These are phyloP conservation scores for Leucosticte australis DNA, from an alignment of 2,113 vertebrate species.

Conservation along the genomic window DNA sequence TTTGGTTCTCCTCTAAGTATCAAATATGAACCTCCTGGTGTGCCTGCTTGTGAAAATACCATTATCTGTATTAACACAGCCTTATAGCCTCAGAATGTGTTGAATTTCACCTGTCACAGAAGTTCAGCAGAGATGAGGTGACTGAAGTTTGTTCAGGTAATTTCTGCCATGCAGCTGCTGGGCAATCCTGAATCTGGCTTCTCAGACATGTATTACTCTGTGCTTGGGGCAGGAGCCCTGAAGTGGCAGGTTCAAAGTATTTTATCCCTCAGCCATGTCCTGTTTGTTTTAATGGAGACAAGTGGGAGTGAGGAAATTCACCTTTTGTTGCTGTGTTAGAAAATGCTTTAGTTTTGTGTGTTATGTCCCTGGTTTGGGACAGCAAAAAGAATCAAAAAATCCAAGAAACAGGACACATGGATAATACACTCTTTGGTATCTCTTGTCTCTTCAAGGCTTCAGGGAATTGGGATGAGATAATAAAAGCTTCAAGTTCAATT, in stretches of 20 bases:
- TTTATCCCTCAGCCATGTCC: neutral
- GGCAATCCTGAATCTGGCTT: neutral
- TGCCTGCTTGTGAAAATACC: neutral
- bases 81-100: neutral
- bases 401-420: neutral
- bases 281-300: neutral
- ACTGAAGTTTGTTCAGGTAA: neutral
- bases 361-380: neutral
- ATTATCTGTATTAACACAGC: neutral
- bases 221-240: neutral
- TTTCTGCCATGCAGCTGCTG: neutral
- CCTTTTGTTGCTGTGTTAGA: neutral
- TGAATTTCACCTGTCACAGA: neutral
- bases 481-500: neutral
- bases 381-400: neutral
- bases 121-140: neutral
- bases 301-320: neutral
- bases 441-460: neutral
- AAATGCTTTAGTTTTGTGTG: neutral
- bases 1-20: neutral
- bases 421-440: neutral
- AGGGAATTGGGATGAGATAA: neutral
- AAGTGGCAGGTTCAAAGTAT: neutral
- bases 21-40: neutral
- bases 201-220: neutral